Evolutionary conservation across 1,140 invertebrate genomes (phyloP).

Genomic region (Ips typographus): DNA sequence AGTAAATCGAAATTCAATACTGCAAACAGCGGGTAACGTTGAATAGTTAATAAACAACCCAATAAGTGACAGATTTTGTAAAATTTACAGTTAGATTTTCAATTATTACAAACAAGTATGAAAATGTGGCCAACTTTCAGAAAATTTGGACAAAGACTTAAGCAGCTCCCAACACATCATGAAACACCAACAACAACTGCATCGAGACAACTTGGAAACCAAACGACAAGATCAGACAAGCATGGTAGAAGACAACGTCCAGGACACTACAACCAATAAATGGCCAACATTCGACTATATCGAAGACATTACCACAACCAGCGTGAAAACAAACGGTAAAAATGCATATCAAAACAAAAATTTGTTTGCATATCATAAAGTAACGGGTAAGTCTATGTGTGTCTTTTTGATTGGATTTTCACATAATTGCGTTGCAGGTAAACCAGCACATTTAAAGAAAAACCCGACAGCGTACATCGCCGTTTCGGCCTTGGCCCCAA

Average conservation of each 20-base stretch:
- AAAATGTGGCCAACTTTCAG: background rate
- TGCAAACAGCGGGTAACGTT: too few relatives aligned
- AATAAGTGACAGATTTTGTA: too few relatives aligned
- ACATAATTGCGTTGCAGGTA: conserved; percentile 35
- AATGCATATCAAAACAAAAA: conserved; percentile 39
- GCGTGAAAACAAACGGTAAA: conserved; percentile 14
- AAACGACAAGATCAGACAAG: background rate
- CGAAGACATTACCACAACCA: conserved; percentile 12
- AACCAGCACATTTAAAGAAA: conserved; percentile 46
- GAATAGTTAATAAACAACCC: too few relatives aligned
- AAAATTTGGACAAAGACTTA: conserved; percentile 23
- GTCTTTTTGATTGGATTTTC: too few relatives aligned
- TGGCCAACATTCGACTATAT: conserved; percentile 40
- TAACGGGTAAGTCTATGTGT: conserved; percentile 34
- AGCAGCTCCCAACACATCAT: conserved; percentile 24
- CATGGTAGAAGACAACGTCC: background rate
- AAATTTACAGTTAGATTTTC: too few relatives aligned
- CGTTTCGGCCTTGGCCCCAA: conserved; percentile 50
- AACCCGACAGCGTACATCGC: conserved; percentile 51
- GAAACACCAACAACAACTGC: conserved; percentile 11
- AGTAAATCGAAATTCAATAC: background rate
- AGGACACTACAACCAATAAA: conserved; percentile 25
- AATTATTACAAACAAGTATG: too few relatives aligned
- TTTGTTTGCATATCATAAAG: conserved; percentile 47
- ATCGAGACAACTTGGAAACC: conserved; percentile 6